A percentile compares a stretch with the other conserved stretches of the same genome.
Conservation (phyloP, 2,113 vertebrate species). For the Syrrhaptes paradoxus region DNA sequence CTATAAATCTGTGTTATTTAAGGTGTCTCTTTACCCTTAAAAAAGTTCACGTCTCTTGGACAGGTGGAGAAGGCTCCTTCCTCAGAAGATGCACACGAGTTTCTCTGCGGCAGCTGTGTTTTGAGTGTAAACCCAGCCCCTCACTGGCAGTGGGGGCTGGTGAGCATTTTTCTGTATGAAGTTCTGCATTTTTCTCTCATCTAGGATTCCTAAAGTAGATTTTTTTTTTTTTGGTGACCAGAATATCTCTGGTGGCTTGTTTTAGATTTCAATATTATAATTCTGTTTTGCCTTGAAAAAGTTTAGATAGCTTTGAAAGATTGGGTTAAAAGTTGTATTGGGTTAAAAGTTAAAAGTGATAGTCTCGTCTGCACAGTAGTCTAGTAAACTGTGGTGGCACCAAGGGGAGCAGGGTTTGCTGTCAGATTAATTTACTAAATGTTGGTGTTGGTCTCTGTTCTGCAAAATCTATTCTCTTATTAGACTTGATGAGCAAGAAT, state of each 20-base stretch:
- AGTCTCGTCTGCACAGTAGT: conserved; percentile 14
- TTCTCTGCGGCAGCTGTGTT: not conserved
- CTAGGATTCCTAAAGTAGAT: not conserved
- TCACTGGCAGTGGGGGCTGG: not conserved
- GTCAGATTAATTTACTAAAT: not conserved
- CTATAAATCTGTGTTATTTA: not conserved
- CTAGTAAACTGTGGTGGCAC: not conserved
- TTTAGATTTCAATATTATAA: not conserved
- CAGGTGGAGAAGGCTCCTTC: not conserved
- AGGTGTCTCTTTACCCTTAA: not conserved
- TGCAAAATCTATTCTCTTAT: conserved; percentile 1
- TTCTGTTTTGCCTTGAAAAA: conserved; percentile 24
- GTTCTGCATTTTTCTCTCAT: not conserved
- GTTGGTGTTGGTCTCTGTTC: conserved; percentile 1
- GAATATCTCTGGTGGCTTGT: not conserved
- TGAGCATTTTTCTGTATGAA: not conserved
- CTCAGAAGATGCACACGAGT: not conserved
- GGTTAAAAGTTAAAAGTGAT: not conserved
- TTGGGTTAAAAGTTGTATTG: not conserved
- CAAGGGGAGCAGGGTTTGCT: conserved; percentile 18
- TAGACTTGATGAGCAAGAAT: not conserved
- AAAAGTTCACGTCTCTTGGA: not conserved
- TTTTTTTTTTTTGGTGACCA: not conserved
- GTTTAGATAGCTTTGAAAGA: conserved; percentile 28
- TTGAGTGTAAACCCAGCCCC: not conserved